These are phyloP conservation scores for Conopomorpha cramerella DNA, from an alignment of 1,140 invertebrate genomes.

Conservation along the genomic window DNA sequence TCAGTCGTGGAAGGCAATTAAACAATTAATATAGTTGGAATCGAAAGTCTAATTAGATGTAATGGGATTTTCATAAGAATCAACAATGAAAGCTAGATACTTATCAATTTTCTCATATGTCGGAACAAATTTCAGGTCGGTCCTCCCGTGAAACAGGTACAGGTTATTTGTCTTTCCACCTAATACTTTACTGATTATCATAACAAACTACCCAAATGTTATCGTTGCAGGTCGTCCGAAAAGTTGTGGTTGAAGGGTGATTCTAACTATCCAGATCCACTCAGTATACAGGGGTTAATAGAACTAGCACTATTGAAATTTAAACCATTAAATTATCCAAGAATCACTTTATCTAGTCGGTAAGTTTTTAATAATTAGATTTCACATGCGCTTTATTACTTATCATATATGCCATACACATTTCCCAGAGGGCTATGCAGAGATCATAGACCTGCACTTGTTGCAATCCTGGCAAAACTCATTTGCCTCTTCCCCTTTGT, in stretches of 20 bases:
- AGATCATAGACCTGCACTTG: too few species aligned
- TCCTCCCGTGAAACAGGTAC: constrained; percentile 4
- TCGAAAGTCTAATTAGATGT: too few species aligned
- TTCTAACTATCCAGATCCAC: constrained; percentile 46
- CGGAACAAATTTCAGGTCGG: constrained; percentile 64
- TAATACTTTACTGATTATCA: constrained; percentile 1
- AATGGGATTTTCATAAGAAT: too few species aligned
- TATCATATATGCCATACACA: background rate
- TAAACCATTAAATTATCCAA: constrained; percentile 51
- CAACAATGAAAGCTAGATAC: constrained; percentile 61
- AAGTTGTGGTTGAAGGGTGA: constrained; percentile 36
- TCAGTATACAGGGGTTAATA: constrained; percentile 68
- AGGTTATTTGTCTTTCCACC: constrained; percentile 2
- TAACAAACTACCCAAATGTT: too few species aligned
- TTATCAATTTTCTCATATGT: constrained; percentile 66
- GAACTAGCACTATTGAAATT: constrained; percentile 63
- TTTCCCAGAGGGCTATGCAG: constrained; percentile 1
- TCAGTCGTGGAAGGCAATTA: too few species aligned
- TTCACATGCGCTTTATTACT: background rate
- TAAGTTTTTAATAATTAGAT: constrained; percentile 22
- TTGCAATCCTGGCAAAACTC: too few species aligned
- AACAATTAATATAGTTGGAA: too few species aligned
- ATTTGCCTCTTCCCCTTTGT: background rate
- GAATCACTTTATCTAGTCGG: constrained; percentile 67
- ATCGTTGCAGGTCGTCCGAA: constrained; percentile 36